These are phyloP conservation scores for Neomonachus schauinslandi DNA, from an alignment of 2,113 vertebrate genomes.

Conservation along the genomic window DNA sequence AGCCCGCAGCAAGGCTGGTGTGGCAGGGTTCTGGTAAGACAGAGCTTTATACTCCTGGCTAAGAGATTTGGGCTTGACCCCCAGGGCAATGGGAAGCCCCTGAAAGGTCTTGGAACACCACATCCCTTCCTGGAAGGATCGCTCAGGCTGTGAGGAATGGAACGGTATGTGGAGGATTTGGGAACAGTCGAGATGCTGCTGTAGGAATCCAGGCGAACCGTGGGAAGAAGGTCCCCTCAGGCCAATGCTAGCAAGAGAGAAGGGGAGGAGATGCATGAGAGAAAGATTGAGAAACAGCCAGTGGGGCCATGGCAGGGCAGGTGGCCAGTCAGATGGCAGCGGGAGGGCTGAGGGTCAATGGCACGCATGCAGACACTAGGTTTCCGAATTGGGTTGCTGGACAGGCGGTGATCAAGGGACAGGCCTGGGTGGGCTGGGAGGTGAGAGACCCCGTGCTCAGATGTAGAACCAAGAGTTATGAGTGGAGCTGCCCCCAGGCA, in stretches of 20 bases:
- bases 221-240: not conserved
- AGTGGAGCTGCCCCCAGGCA: not conserved
- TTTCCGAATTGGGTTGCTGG: not conserved
- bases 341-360: not conserved
- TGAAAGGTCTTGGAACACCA: not conserved
- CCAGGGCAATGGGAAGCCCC: not conserved
- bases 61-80: not conserved
- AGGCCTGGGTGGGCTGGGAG: not conserved
- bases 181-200: not conserved
- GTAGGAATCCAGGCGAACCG: not conserved
- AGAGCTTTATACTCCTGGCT: not conserved
- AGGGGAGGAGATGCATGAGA: too few species aligned
- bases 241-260: too few species aligned
- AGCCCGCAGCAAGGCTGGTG: not conserved
- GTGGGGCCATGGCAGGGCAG: too few species aligned
- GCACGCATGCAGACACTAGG: not conserved
- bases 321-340: not conserved
- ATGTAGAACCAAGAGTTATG: not conserved
- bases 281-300: not conserved
- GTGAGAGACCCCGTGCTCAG: not conserved
- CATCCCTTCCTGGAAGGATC: not conserved
- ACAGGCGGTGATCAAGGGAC: not conserved
- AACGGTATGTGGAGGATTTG: not conserved
- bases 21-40: not conserved
- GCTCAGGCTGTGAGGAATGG: not conserved